These are phyloP conservation scores for Holotrichia oblita DNA, from an alignment of 1,140 invertebrate genomes.

Conservation along the genomic window DNA sequence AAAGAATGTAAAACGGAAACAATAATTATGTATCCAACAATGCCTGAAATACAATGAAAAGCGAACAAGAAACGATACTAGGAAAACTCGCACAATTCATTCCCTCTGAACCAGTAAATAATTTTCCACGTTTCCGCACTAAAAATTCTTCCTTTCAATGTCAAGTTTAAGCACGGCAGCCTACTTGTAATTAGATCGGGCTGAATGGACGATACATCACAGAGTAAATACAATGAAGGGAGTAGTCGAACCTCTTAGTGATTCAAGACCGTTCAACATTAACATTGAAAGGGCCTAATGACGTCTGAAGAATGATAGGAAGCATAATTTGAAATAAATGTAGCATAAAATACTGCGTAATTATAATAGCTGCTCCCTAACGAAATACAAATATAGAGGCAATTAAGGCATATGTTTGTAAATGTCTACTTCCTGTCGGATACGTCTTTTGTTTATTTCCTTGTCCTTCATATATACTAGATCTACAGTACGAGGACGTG, in stretches of 20 bases:
- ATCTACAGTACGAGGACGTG: too few species aligned
- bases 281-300: not conserved
- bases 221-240: not conserved
- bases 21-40: not conserved
- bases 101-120: not conserved
- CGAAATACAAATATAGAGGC: not conserved
- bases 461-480: too few species aligned
- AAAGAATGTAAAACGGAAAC: not conserved
- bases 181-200: not conserved
- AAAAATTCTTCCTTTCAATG: not conserved
- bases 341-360: not conserved
- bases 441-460: too few species aligned
- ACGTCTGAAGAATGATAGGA: not conserved
- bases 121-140: not conserved
- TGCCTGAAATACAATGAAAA: too few species aligned
- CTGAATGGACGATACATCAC: not conserved
- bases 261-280: not conserved
- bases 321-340: conserved; percentile 11
- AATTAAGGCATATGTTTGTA: too few species aligned
- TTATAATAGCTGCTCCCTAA: not conserved
- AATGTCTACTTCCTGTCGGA: too few species aligned
- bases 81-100: not conserved
- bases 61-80: not conserved
- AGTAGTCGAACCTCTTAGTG: not conserved
- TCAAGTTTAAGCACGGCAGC: not conserved